These are phyloP conservation scores for Tachystola acroxantha DNA, from an alignment of 2,888 invertebrate species.

Conservation along the genomic window DNA sequence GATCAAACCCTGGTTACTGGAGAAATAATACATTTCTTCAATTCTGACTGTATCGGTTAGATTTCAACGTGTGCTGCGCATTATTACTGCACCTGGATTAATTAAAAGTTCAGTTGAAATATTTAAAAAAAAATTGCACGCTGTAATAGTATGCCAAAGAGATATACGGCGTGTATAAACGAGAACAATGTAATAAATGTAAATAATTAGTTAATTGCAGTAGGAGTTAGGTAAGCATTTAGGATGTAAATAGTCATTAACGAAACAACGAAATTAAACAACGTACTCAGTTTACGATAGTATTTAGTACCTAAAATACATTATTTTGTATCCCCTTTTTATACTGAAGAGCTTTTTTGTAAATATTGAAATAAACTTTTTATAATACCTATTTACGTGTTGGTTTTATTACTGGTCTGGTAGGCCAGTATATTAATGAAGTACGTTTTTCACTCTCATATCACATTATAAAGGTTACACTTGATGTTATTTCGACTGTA, in stretches of 20 bases:
- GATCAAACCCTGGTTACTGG: no score
- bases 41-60: no score
- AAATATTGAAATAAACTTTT: conserved; percentile 15
- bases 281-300: conserved; percentile 21
- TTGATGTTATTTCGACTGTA: no score
- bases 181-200: conserved; percentile 13
- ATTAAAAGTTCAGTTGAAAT: no score
- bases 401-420: no score
- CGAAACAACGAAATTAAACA: conserved; percentile 32
- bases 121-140: conserved; percentile 29
- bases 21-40: no score
- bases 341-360: conserved; percentile 20
- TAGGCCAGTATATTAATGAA: no score
- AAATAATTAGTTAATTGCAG: conserved; percentile 14
- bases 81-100: no score
- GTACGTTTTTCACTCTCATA: no score
- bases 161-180: conserved; percentile 51
- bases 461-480: no score
- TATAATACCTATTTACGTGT: neutral
- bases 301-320: conserved; percentile 13
- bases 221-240: no score
- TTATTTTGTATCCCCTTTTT: conserved; percentile 19
- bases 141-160: conserved; percentile 59
- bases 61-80: no score
- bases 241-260: conserved; percentile 4